Conservation (phyloP, 2,797 vertebrate species). For the Arnoldichthys spilopterus region DNA sequence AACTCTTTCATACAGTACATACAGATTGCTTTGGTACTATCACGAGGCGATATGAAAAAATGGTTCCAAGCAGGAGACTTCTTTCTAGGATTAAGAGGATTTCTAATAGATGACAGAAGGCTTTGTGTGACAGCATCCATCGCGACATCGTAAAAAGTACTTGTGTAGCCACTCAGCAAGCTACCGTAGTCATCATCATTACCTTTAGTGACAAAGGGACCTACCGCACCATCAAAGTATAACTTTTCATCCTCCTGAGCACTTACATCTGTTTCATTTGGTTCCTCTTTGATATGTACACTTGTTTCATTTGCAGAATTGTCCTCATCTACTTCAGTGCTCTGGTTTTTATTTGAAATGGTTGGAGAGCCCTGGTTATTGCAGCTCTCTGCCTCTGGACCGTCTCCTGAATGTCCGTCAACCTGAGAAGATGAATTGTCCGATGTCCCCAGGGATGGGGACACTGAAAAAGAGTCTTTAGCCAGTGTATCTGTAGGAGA, state of each 20-base stretch:
- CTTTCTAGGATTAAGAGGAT: conserved; percentile 88
- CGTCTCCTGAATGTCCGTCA: conserved; percentile 66
- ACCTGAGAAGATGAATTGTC: conserved; percentile 76
- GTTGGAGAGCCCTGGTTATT: conserved; percentile 55
- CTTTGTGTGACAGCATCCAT: conserved; percentile 99
- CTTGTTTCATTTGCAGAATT: conserved; percentile 63
- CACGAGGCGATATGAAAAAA: conserved; percentile 97
- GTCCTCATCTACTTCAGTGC: conserved; percentile 65
- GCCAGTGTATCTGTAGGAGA: conserved; percentile 75
- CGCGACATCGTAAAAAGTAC: conserved; percentile 94
- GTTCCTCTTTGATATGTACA: conserved; percentile 81
- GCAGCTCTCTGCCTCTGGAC: conserved; percentile 62
- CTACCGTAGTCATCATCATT: conserved; percentile 90
- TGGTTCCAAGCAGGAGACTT: conserved; percentile 98
- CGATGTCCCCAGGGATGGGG: conserved; percentile 71
- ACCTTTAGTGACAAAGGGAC: conserved; percentile 80
- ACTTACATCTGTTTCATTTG: conserved; percentile 79
- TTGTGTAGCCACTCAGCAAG: conserved; percentile 91
- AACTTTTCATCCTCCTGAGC: conserved; percentile 83
- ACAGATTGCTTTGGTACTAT: conserved; percentile 98
- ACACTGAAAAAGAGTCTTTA: conserved; percentile 76
- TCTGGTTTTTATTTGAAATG: conserved; percentile 68
- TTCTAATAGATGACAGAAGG: conserved; percentile 89
- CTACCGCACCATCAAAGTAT: conserved; percentile 78
- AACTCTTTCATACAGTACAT: conserved; percentile 99